A percentile compares a stretch with the other conserved stretches of the same genome.
These are phyloP conservation scores for Channa maculata DNA, from an alignment of 2,113 vertebrate genomes.

Conservation along the genomic window DNA sequence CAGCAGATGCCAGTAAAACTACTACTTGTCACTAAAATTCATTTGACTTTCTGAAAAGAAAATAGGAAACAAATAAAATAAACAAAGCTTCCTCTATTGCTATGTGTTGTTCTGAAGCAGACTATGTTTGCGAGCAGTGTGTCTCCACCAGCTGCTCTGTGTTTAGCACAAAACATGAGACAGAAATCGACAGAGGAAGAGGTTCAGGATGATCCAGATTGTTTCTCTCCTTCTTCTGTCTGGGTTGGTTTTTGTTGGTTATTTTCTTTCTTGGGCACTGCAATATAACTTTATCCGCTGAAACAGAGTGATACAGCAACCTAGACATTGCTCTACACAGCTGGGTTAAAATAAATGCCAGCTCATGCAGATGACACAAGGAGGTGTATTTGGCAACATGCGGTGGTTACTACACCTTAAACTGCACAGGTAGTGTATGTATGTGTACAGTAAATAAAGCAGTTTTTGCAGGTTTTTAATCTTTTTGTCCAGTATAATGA, in stretches of 20 bases:
- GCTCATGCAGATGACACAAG: background rate
- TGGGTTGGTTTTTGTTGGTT: slow-evolving; percentile 21
- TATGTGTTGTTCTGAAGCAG: background rate
- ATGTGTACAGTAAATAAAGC: no score
- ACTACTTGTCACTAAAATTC: background rate
- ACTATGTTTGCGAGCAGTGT: slow-evolving; percentile 8
- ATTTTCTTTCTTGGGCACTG: slow-evolving; percentile 33
- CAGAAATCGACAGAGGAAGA: slow-evolving; percentile 60
- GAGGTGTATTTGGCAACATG: slow-evolving; percentile 14
- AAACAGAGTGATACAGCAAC: slow-evolving; percentile 14
- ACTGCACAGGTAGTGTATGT: background rate
- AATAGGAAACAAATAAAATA: background rate
- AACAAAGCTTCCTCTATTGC: slow-evolving; percentile 5
- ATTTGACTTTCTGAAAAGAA: slow-evolving; percentile 1
- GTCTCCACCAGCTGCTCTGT: slow-evolving; percentile 24
- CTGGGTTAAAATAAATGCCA: background rate
- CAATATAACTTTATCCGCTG: slow-evolving; percentile 40
- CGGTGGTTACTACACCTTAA: background rate
- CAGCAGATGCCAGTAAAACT: slow-evolving; percentile 61
- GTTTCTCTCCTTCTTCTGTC: slow-evolving; percentile 22
- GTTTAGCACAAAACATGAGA: slow-evolving; percentile 56
- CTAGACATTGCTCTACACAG: background rate
- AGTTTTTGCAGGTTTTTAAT: no score
- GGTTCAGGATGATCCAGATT: slow-evolving; percentile 54
- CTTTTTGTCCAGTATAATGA: no score